Base-by-base conservation (phyloP, 1,140 invertebrate genomes). In the Rhynchophorus ferrugineus region DNA sequence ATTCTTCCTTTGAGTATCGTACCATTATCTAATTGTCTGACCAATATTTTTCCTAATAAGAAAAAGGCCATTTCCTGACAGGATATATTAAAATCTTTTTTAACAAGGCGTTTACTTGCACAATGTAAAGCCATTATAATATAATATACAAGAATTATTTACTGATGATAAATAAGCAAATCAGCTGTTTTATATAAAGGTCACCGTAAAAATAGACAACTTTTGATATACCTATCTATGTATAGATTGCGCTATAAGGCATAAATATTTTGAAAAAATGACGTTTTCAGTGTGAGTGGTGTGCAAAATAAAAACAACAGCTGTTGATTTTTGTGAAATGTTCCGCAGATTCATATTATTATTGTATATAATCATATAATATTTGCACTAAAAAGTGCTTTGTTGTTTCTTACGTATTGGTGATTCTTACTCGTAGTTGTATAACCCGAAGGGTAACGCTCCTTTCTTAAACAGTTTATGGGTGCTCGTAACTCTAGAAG, bases 1-100 rank as follows among this genome's bases (percentile, higher is more conserved):
- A 90, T 87, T 58, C 68, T 72, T 21, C 82, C 84, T 65, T 75
- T 77, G 17, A 84, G 60, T 47, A 79, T 66, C 34, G 65, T 66
- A 34, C 72, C 75, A 63, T 76, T 67, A 9, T 75, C 69, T n/a
- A 82, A 56, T 59, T 70, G 67, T 33, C 82, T 69, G 3, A 84
- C 80, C 3, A 88, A 54, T 34, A 79, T 61, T 71, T 85, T 81
- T 16, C 82, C 82, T n/a, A 87, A 67, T 9, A 87, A 63, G 57
- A 67, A 70, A 54, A 75, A 73, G 7, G 82, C 83, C 54, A 86
- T 59, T 14, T 71, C 65, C 59, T 71, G 60, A 57, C 75, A 65
- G n/a, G 55, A 41, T 7, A 59, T 34, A 53, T 61, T 43, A n/a
- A 60, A 56, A 37, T 63, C 55, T 3, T 41, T 24, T 33, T 17